Conservation (phyloP, 2,888 invertebrate genomes). For the Caradrina clavipalpis region DNA sequence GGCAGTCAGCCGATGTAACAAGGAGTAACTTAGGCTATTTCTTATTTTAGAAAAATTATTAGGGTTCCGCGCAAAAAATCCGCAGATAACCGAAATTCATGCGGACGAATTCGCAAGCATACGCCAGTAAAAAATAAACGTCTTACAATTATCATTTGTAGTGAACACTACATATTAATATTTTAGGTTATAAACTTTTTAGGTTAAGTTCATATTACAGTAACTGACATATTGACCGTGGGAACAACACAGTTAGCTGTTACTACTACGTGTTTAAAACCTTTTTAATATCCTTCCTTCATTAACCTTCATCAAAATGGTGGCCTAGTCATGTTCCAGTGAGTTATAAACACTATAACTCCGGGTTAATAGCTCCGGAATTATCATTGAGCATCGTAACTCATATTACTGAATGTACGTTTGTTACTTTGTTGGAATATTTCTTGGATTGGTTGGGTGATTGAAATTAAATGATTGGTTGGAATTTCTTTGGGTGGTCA, state of each 20-base stretch:
- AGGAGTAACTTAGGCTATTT: no score
- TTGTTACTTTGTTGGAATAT: neutral
- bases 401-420: neutral
- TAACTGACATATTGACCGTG: conserved; percentile 32
- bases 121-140: no score
- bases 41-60: no score
- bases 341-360: conserved; percentile 56
- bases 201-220: conserved; percentile 41
- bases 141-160: neutral
- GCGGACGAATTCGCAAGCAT: no score
- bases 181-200: conserved; percentile 15
- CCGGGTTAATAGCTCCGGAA: conserved; percentile 47
- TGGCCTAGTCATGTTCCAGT: conserved; percentile 27
- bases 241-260: conserved; percentile 19
- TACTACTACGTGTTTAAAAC: conserved; percentile 36
- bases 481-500: no score
- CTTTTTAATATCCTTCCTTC: conserved; percentile 63
- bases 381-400: conserved; percentile 35
- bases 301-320: conserved; percentile 61
- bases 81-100: no score
- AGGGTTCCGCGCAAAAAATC: no score
- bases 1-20: no score
- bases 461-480: neutral
- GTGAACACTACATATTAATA: neutral
- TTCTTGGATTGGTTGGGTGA: neutral